phyloP scores from a whole-genome alignment of 1,140 invertebrate genomes.

The Drosophila funebris region DNA sequence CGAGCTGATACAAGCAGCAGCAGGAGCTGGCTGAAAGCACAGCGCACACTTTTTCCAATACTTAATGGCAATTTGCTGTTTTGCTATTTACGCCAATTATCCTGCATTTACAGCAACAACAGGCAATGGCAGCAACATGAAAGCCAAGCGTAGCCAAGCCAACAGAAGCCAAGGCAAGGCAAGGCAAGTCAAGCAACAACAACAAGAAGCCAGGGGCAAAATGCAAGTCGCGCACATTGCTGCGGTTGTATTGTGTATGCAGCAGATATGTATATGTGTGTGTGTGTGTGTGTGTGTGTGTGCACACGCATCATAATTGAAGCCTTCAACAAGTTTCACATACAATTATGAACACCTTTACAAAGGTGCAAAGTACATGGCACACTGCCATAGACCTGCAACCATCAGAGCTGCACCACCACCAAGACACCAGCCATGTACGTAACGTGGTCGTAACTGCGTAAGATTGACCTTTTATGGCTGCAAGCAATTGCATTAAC shows the following conservation, averaged over 20 bases:
- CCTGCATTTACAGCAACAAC: slow-evolving; percentile 70
- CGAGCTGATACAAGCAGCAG: slow-evolving; percentile 19
- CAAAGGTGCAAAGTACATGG: slow-evolving; percentile 42
- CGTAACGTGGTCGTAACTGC: neutral
- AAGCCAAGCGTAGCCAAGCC: slow-evolving; percentile 49
- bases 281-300: slow-evolving; percentile 21
- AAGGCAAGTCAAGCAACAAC: slow-evolving; percentile 37
- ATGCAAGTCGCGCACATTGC: slow-evolving; percentile 57
- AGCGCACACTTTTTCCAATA: slow-evolving; percentile 77
- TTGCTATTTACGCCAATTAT: slow-evolving; percentile 82
- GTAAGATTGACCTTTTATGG: slow-evolving; percentile 2
- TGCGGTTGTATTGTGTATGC: slow-evolving; percentile 47
- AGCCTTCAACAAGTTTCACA: slow-evolving; percentile 81
- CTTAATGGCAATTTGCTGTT: slow-evolving; percentile 82
- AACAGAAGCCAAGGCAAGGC: slow-evolving; percentile 48
- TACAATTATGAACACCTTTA: slow-evolving; percentile 77
- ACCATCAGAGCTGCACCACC: neutral
- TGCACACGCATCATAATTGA: slow-evolving; percentile 78
- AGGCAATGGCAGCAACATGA: slow-evolving; percentile 15
- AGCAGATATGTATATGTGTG: slow-evolving; percentile 16
- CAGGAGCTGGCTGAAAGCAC: slow-evolving; percentile 56
- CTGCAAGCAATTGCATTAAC: slow-evolving; percentile 46
- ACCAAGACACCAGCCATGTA: neutral
- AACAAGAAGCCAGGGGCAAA: slow-evolving; percentile 35
- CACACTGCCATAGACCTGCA: neutral